A percentile compares a stretch with the other conserved stretches of the same genome.
Conservation (phyloP, 1,140 invertebrate genomes). For the Philotrypesis tridentata region DNA sequence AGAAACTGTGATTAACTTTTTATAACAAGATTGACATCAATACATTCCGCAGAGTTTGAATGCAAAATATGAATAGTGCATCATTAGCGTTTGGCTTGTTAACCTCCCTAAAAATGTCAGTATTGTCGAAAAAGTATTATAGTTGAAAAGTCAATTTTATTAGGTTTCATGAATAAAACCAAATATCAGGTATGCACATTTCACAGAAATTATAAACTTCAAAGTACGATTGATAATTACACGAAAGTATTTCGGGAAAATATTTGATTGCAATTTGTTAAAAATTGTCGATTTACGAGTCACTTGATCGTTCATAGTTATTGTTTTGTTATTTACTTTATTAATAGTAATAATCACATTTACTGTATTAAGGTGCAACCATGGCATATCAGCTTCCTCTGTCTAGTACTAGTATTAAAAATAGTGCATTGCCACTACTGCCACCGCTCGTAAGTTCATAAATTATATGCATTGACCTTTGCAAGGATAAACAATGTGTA, state of each 20-base stretch:
- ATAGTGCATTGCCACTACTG: slow-evolving; percentile 77
- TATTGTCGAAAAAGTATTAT: not conserved
- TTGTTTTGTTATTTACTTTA: not conserved
- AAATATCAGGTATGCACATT: slow-evolving; percentile 2
- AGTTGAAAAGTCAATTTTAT: not conserved
- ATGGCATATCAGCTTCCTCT: slow-evolving; percentile 18
- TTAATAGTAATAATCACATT: not conserved
- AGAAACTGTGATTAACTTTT: not conserved
- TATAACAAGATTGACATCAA: not conserved
- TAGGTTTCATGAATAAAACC: not conserved
- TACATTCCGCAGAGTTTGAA: not conserved
- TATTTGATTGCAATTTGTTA: not conserved
- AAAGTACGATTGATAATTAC: not conserved
- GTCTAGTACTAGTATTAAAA: slow-evolving; percentile 63
- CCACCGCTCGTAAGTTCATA: slow-evolving; percentile 76
- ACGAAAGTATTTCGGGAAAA: not conserved
- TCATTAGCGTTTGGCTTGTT: not conserved
- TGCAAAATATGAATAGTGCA: not conserved
- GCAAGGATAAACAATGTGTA: not conserved
- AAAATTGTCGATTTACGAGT: not conserved
- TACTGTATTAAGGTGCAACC: not conserved
- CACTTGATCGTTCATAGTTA: not conserved
- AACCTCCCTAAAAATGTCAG: slow-evolving; percentile 33
- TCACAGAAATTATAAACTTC: not conserved
- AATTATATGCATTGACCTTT: slow-evolving; percentile 12